A percentile compares a stretch with the other conserved stretches of the same genome.
These are phyloP conservation scores for Drosophila teissieri DNA, from an alignment of 1,140 invertebrate species.

Conservation along the genomic window DNA sequence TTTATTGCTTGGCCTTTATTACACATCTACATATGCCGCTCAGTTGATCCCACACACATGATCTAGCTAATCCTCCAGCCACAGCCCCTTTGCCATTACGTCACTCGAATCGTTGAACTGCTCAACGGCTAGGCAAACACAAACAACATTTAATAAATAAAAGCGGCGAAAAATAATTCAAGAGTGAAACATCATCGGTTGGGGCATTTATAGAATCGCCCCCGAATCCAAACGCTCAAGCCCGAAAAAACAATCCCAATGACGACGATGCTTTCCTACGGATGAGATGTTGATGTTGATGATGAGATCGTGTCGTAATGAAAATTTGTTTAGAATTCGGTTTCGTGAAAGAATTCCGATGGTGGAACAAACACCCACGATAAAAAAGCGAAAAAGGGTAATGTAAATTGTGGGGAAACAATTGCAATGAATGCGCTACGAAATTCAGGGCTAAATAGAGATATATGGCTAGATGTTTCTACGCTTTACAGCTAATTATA, in stretches of 20 bases:
- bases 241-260: slow-evolving; percentile 29
- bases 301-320: slow-evolving; percentile 65
- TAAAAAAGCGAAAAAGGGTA: neutral
- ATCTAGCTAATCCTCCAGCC: slow-evolving; percentile 36
- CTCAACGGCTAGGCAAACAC: slow-evolving; percentile 19
- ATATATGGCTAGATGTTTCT: slow-evolving; percentile 40
- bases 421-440: slow-evolving; percentile 50
- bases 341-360: slow-evolving; percentile 61
- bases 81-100: slow-evolving; percentile 50
- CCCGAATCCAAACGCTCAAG: slow-evolving; percentile 21
- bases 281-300: slow-evolving; percentile 44
- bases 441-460: slow-evolving; percentile 73
- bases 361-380: slow-evolving; percentile 17
- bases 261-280: slow-evolving; percentile 26
- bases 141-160: slow-evolving; percentile 43
- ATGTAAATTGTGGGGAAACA: slow-evolving; percentile 7
- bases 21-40: neutral
- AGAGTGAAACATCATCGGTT: slow-evolving; percentile 65
- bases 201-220: slow-evolving; percentile 54
- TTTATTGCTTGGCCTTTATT: neutral
- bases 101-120: slow-evolving; percentile 47
- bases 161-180: slow-evolving; percentile 33
- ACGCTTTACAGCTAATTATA: slow-evolving; percentile 68
- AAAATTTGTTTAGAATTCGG: slow-evolving; percentile 73
- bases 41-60: slow-evolving; percentile 1